Evolutionary conservation across 2,888 invertebrate genomes (phyloP).

Genomic region (Drosophila gaucha): DNA sequence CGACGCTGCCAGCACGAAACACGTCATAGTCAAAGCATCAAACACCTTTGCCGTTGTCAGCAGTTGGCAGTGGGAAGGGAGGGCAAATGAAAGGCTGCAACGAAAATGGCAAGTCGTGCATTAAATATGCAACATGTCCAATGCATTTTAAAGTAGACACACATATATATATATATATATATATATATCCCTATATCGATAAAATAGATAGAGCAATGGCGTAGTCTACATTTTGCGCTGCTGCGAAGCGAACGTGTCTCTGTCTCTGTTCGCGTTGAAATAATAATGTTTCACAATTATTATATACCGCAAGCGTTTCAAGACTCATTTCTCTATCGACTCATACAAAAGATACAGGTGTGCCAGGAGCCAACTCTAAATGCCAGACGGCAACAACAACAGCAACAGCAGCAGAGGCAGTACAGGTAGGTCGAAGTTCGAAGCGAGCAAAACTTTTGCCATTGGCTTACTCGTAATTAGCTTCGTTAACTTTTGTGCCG

Average conservation of each 20-base stretch:
- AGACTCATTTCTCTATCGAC: constrained; percentile 68
- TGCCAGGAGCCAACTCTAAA: constrained; percentile 65
- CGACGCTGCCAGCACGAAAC: constrained; percentile 57
- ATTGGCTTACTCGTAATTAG: constrained; percentile 57
- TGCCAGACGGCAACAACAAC: constrained; percentile 20
- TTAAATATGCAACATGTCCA: constrained; percentile 73
- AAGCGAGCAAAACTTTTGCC: constrained; percentile 43
- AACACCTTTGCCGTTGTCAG: constrained; percentile 33
- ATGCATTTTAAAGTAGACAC: constrained; percentile 66
- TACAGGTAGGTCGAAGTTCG: constrained; percentile 65
- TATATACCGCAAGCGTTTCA: constrained; percentile 63
- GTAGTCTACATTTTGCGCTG: constrained; percentile 43
- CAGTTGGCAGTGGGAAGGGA: not conserved
- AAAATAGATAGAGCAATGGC: constrained; percentile 60
- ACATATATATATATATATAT: not conserved
- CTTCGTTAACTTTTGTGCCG: constrained; percentile 46
- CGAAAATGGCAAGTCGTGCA: constrained; percentile 51
- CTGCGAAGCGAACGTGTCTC: constrained; percentile 35
- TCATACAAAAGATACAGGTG: constrained; percentile 70
- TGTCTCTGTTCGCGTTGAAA: constrained; percentile 32
- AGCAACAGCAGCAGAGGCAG: not conserved
- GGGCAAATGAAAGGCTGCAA: not conserved
- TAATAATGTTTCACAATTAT: constrained; percentile 62
- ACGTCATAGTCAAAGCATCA: constrained; percentile 54
- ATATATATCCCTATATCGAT: constrained; percentile 56